These are phyloP conservation scores for Tangara arthus DNA, from an alignment of 2,797 vertebrate genomes.

Conservation along the genomic window DNA sequence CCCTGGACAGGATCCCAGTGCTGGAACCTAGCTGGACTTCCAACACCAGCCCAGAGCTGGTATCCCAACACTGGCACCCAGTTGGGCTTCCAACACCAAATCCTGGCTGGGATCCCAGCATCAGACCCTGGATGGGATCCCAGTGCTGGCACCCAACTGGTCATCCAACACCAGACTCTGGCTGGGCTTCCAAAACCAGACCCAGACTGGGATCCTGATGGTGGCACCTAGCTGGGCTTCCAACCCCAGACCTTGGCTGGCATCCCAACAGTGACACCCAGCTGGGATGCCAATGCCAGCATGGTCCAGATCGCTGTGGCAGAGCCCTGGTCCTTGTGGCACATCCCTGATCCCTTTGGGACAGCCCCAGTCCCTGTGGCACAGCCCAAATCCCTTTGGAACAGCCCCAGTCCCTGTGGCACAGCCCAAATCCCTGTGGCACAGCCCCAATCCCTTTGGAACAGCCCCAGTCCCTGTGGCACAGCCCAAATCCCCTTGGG, in stretches of 20 bases:
- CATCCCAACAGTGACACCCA: neutral
- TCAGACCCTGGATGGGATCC: no score
- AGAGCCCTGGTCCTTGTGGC: neutral
- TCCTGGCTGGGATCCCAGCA: neutral
- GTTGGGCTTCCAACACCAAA: neutral
- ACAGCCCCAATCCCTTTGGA: neutral
- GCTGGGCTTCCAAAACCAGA: neutral
- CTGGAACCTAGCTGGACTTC: no score
- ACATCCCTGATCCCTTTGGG: neutral
- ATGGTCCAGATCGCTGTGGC: neutral
- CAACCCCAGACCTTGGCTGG: neutral
- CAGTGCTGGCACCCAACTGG: no score
- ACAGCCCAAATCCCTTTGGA: neutral
- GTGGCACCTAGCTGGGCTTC: neutral
- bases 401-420: neutral
- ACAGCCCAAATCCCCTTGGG: neutral
- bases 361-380: neutral
- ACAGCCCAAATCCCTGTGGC: no score
- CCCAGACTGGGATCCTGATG: neutral
- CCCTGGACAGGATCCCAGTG: no score
- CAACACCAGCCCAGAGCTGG: no score
- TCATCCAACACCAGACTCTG: no score
- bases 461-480: neutral
- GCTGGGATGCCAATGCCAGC: neutral
- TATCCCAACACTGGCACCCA: no score